phyloP scores from a whole-genome alignment of 92 coral and sea anemone genomes.

The Anthopleura xanthogrammica region DNA sequence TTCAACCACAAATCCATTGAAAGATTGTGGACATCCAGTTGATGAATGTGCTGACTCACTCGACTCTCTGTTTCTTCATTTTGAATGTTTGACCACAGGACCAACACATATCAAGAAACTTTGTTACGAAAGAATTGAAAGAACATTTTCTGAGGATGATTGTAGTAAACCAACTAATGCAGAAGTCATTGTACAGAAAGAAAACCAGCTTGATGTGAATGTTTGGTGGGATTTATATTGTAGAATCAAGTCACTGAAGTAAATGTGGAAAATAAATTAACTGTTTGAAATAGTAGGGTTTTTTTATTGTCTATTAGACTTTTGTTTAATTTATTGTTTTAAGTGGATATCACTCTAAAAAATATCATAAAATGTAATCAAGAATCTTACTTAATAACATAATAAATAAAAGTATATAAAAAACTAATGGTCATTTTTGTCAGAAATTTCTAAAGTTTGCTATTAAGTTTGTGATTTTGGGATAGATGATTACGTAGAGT shows the following conservation, averaged over 20 bases:
- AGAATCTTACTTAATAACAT: no score
- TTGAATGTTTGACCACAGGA: slow-evolving; percentile 16
- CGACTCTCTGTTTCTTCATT: slow-evolving; percentile 20
- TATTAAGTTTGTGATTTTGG: no score
- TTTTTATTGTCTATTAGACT: no score
- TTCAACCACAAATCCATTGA: neutral
- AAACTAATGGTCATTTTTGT: no score
- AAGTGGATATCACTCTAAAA: no score
- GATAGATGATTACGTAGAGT: no score
- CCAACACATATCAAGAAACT: slow-evolving; percentile 24
- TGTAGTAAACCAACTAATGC: neutral
- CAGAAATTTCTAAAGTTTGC: no score
- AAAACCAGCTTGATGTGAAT: slow-evolving; percentile 18
- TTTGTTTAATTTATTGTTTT: no score
- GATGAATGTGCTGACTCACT: neutral
- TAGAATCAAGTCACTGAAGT: neutral
- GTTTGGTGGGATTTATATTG: slow-evolving; percentile 29
- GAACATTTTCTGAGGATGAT: neutral
- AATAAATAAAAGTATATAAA: no score
- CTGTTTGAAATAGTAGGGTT: no score
- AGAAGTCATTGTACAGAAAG: neutral
- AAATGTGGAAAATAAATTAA: neutral
- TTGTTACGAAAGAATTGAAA: slow-evolving; percentile 15
- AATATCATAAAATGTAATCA: no score
- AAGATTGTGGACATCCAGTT: neutral